Evolutionary conservation across 2,797 vertebrate genomes (phyloP).

Genomic region (Corythornis leucogaster): DNA sequence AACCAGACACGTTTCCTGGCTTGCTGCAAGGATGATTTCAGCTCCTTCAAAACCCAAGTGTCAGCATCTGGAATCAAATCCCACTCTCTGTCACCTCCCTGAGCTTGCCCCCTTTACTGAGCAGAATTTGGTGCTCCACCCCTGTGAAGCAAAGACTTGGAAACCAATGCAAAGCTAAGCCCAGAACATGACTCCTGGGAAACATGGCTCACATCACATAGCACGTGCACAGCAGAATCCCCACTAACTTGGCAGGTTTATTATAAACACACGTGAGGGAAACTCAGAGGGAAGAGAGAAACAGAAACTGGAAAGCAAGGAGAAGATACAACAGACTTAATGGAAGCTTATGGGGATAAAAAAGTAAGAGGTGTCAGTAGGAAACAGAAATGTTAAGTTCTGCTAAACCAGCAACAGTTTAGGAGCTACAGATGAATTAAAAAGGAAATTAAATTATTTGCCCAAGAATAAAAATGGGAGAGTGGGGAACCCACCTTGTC

Average conservation of each 20-base stretch:
- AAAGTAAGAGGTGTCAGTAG: background rate
- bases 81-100: background rate
- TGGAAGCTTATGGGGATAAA: background rate
- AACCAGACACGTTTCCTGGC: background rate
- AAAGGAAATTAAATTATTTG: background rate
- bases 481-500: background rate
- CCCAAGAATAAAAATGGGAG: background rate
- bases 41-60: background rate
- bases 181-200: background rate
- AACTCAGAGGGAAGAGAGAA: background rate
- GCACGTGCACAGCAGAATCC: background rate
- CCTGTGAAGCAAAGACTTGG: fast-evolving
- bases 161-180: fast-evolving
- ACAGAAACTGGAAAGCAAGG: background rate
- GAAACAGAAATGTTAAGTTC: background rate
- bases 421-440: background rate
- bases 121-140: background rate
- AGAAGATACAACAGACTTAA: background rate
- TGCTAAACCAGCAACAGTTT: background rate
- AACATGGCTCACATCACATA: background rate
- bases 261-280: background rate
- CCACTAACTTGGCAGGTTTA: background rate
- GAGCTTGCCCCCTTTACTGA: background rate
- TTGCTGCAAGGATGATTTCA: background rate
- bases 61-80: background rate